Base-by-base conservation (phyloP, 2,797 vertebrate species). In the Darevskia mixta region DNA sequence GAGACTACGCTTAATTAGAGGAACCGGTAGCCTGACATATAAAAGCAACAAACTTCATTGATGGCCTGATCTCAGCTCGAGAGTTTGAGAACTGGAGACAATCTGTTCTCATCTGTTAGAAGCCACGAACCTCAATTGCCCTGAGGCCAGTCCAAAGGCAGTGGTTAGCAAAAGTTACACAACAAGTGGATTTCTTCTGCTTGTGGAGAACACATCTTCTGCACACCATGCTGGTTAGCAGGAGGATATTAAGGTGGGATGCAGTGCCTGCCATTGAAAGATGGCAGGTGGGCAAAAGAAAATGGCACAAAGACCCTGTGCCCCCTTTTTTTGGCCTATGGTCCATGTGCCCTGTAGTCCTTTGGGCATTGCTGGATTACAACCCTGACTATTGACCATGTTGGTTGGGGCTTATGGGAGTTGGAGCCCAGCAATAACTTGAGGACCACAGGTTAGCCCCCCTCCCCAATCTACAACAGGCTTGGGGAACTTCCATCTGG, bases 11-110 rank as follows among this genome's bases (percentile, higher is more conserved):
- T 69, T 88, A 89, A 78, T 67, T 66, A 89, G 82, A 41, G 85
- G 88, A 71, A 82, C 35, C 86, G 88, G 82, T 80, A 77, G 69
- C 86, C 91, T 86, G 1, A 83, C 85, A 41, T 27, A n/a, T 23
- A 20, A 83, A 45, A 86, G 78, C 45, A 61, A 75, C 41, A 75
- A 91, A n/a, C 38, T 0, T 3, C 72, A 43, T 78, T 8, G 82
- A 87, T 78, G 86, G 82, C 13, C 23, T n/a, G 41, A 77, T 49
- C 5, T 11, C 38, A 75, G 29, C 20, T 32, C 32, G 79, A 67
- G 8, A 64, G 58, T 66, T 32, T 29, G 29, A 61, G 29, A 66
- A 87, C 15, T 64, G 27, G 43, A 76, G 64, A 67, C 64, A 66
- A 20, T 35, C 72, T 82, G n/a, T 32, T 8, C 4, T 32, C 45